Conservation (phyloP, 2,888 invertebrate species). For the Cheilosia urbana region DNA sequence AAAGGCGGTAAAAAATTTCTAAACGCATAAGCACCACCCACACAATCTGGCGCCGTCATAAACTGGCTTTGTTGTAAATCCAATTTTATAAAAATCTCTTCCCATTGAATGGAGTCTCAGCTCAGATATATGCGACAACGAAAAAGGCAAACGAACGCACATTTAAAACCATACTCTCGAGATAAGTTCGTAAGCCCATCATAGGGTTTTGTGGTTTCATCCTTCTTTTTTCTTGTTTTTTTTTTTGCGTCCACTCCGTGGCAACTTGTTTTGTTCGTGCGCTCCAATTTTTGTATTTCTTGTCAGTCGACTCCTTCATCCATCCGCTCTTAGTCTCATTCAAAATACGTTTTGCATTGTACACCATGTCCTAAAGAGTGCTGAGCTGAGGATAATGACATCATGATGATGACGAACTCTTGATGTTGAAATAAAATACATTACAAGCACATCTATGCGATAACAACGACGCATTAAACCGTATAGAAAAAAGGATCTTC, state of each 20-base stretch:
- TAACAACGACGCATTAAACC: constrained; percentile 56
- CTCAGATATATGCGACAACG: neutral
- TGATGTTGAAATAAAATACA: constrained; percentile 74
- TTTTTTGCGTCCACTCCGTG: neutral
- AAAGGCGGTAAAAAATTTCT: neutral
- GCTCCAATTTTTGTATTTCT: constrained; percentile 31
- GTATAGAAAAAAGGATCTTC: constrained; percentile 57
- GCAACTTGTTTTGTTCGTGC: constrained; percentile 36
- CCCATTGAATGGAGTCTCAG: constrained; percentile 6
- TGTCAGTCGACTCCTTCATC: constrained; percentile 23
- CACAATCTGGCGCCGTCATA: neutral
- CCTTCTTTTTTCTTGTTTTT: constrained; percentile 34
- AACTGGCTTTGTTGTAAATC: constrained; percentile 38
- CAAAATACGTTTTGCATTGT: constrained; percentile 43
- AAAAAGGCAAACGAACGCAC: constrained; percentile 65
- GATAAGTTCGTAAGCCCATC: constrained; percentile 75
- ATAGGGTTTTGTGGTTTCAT: constrained; percentile 67
- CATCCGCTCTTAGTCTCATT: constrained; percentile 37
- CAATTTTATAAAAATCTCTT: constrained; percentile 51
- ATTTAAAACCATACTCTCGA: constrained; percentile 55
- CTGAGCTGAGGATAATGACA: constrained; percentile 75
- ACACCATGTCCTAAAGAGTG: constrained; percentile 48
- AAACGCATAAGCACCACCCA: neutral
- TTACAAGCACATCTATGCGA: constrained; percentile 57
- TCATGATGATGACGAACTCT: constrained; percentile 75